A percentile compares a stretch with the other conserved stretches of the same genome.
These are phyloP conservation scores for Melipona bicolor DNA, from an alignment of 2,888 invertebrate genomes.

Conservation along the genomic window DNA sequence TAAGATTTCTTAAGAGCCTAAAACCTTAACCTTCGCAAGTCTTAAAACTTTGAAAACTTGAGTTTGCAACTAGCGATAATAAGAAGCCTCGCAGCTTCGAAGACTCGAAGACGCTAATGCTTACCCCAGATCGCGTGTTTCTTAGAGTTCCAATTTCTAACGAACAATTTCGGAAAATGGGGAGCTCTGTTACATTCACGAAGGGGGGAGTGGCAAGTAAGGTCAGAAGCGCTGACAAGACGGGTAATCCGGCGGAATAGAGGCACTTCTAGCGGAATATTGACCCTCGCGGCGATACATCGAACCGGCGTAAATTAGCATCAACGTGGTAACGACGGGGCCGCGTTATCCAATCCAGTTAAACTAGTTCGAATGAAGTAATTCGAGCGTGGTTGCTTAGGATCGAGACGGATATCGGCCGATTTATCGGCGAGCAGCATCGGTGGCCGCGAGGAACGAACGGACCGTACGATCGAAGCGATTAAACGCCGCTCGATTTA, in stretches of 20 bases:
- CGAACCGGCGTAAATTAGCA: conserved; percentile 48
- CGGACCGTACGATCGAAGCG: conserved; percentile 12
- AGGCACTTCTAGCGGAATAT: conserved; percentile 52
- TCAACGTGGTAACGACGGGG: conserved; percentile 29
- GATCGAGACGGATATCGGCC: conserved; percentile 5
- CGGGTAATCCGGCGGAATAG: conserved; percentile 4
- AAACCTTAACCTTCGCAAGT: too few species aligned
- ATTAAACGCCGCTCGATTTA: conserved; percentile 47
- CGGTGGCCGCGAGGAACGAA: conserved; percentile 16
- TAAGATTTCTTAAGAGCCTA: too few species aligned
- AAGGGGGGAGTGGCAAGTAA: neutral
- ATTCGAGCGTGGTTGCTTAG: conserved; percentile 22
- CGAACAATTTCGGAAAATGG: neutral
- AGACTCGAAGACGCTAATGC: too few species aligned
- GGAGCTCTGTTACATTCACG: neutral
- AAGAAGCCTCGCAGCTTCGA: too few species aligned
- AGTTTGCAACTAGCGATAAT: too few species aligned
- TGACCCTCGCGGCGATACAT: conserved; percentile 56
- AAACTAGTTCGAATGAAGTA: conserved; percentile 45
- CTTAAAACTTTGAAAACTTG: too few species aligned
- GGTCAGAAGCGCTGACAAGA: conserved; percentile 2
- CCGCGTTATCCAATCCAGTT: conserved; percentile 54
- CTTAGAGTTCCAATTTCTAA: too few species aligned
- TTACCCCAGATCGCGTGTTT: too few species aligned
- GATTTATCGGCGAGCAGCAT: conserved; percentile 15